Evolutionary conservation across 2,113 vertebrate genomes (phyloP).

Genomic region (Tragulus kanchil): DNA sequence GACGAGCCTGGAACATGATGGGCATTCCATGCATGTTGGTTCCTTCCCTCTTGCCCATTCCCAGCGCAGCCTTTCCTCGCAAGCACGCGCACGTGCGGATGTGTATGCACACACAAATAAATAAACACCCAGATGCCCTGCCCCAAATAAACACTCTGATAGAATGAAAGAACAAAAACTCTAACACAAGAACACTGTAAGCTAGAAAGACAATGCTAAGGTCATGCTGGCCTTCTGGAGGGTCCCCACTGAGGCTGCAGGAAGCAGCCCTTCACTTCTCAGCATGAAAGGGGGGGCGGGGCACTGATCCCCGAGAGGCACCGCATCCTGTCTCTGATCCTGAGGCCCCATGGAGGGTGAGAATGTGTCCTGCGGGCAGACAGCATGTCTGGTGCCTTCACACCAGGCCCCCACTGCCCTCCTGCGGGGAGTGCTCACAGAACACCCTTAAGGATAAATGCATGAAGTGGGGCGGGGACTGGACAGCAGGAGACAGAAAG

Average conservation of each 20-base stretch:
- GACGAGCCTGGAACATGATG: not conserved
- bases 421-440: not conserved
- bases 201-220: not conserved
- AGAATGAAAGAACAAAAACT: not conserved
- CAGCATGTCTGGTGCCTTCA: not conserved
- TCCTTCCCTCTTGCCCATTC: not conserved
- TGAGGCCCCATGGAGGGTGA: not conserved
- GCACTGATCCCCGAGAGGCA: not conserved
- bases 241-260: not conserved
- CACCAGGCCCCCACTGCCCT: not conserved
- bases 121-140: too few species aligned
- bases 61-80: not conserved
- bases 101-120: too few species aligned
- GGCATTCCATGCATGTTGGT: too few species aligned
- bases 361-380: not conserved
- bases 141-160: not conserved
- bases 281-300: not conserved
- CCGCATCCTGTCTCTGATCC: constrained; percentile 33
- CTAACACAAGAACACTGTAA: not conserved
- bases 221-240: not conserved
- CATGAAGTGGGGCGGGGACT: not conserved
- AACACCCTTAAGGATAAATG: not conserved
- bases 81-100: fast-evolving
- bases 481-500: not conserved
- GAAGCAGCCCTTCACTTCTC: constrained; percentile 34